Base-by-base conservation (phyloP, 1,140 invertebrate species). In the Drosophila grimshawi region DNA sequence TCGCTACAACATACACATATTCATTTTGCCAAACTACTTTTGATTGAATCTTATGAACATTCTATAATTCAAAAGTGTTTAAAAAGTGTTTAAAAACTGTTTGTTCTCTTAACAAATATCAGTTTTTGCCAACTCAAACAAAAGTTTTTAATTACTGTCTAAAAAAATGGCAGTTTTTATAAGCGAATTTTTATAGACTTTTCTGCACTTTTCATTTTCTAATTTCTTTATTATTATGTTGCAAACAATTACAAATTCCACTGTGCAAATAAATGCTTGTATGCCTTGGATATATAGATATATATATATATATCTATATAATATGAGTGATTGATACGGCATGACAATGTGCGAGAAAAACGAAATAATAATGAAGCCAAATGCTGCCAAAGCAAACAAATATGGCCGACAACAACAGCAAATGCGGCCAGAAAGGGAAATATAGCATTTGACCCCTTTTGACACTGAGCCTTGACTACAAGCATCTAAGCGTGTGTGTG, bases 361-460 rank as follows among this genome's bases (percentile, higher is more conserved):
- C 76, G 59, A 72, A 78, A 78, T 70, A 73, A 69, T 73, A 69
- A 64, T 82, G 76, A 68, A 70, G 72, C 75, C 71, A 67, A 59
- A 53, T 52, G 43, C 45, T 61, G 55, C 61, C 43, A 56, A 65
- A 48, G 65, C 61, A 72, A 70, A 76, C 73, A 81, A 70, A 73
- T 73, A 67, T 67, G 62, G 70, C 63, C 63, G 49, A 70, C 64
- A 63, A 69, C 48, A 61, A 59, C 39, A 55, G 33, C 72, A 70
- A 74, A 69, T 32, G 10, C 33, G 41, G 55, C 49, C 29, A 67
- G 51, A 57, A 62, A 55, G 62, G 65, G 52, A 71, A 76, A 80
- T 88, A 80, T 70, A 86, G 73, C 83, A 76, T 81, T 80, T 89
- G 85, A 89, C 85, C 85, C 85, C 85, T 89, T 89, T 89, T 89